phyloP scores from a whole-genome alignment of 2,797 vertebrate genomes.

The Meriones psammophilus region DNA sequence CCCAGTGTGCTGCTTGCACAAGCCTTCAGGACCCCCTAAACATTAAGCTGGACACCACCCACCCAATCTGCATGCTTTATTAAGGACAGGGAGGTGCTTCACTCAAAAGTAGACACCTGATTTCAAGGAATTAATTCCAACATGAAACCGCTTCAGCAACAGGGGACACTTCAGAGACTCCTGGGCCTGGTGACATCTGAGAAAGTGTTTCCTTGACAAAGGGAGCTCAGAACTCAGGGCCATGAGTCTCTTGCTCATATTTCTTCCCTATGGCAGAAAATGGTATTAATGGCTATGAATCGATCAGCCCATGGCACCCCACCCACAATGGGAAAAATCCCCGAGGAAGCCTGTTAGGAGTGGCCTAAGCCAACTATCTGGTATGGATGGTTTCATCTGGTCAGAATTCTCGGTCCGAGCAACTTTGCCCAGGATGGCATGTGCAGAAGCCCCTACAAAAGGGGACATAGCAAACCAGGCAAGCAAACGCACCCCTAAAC shows the following conservation, averaged over 20 bases:
- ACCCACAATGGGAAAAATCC: too few species aligned
- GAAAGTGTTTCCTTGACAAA: not conserved
- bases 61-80: not conserved
- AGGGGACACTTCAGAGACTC: not conserved
- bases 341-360: not conserved
- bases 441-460: not conserved
- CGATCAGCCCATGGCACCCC: accelerated
- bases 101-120: not conserved
- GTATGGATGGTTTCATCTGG: not conserved
- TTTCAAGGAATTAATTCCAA: not conserved
- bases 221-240: not conserved
- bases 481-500: too few species aligned
- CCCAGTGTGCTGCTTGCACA: not conserved
- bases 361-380: not conserved
- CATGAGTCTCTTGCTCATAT: not conserved
- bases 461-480: not conserved
- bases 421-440: not conserved
- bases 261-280: not conserved
- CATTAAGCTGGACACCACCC: too few species aligned
- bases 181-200: not conserved
- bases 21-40: not conserved
- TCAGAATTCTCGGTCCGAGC: not conserved
- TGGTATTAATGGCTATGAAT: not conserved
- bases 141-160: not conserved
- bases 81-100: not conserved